Base-by-base conservation (phyloP, 1,140 invertebrate genomes). In the Nephotettix cincticeps region DNA sequence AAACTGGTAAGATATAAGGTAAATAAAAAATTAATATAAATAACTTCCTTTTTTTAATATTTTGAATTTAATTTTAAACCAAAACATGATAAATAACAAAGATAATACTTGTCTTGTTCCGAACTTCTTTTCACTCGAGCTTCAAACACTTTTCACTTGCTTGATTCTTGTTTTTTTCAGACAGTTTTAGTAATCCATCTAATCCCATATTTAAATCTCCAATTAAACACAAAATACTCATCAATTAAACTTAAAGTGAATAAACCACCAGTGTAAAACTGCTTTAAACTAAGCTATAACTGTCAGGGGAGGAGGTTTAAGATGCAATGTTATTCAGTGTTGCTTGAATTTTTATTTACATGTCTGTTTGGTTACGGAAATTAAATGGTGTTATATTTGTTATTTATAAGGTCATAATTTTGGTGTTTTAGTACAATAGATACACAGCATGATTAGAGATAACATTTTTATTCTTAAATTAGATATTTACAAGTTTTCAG, bases 1-100 rank as follows among this genome's bases (percentile, higher is more conserved):
- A 32, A 63, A 45, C 58, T 43, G 58, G 69, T 64, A 65, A 71
- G 58, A 43, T 54, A 58, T 28, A 71, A 71, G 69, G 69, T 71
- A 71, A 71, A 61, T 71, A 71, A 71, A 71, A 25, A 17, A 23
- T 43, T 32, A 17, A 19, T 40, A 21, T 67, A 64, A 64, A 64
- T 64, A 64, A 64, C 32, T 64, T 32, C 29, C 47, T 51, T 61
- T 56, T n/a, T 61, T 28, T n/a, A 28, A 61, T 61, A 64, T 64
- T 64, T 32, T 14, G 47, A 51, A 19, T n/a, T n/a, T 51, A 51
- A 11, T 64, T 30, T 32, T 36, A 64, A 64, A 29, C 9, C 27
- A n/a, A 64, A n/a, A n/a, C 2, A 64, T 23, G n/a, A 30, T 64
- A 27, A 64, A 64, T 64, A 64, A 64, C 61, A 64, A 64, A 64